Conservation (phyloP, 2,797 vertebrate species). For the Sebastes vulpes region DNA sequence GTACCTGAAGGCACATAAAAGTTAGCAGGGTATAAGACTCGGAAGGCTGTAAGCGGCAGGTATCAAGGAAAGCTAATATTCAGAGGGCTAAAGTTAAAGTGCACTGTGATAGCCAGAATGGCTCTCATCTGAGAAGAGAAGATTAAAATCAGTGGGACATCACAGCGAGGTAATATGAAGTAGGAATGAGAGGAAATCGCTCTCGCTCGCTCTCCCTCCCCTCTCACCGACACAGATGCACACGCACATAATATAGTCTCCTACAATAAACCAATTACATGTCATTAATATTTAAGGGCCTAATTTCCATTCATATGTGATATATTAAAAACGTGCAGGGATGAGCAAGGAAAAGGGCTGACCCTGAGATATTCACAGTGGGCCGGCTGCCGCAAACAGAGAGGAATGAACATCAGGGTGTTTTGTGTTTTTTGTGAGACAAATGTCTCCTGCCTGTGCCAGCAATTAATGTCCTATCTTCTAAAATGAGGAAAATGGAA, state of each 20-base stretch:
- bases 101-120: constrained; percentile 81
- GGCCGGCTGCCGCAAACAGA: constrained; percentile 71
- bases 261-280: constrained; percentile 88
- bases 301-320: constrained; percentile 85
- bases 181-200: constrained; percentile 67
- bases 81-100: constrained; percentile 84
- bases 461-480: constrained; percentile 80
- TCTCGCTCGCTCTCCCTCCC: constrained; percentile 30
- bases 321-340: constrained; percentile 82
- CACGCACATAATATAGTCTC: constrained; percentile 67
- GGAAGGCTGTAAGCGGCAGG: constrained; percentile 77
- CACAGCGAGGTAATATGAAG: constrained; percentile 83
- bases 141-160: constrained; percentile 91
- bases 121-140: constrained; percentile 87
- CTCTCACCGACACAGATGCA: constrained; percentile 73
- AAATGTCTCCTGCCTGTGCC: constrained; percentile 78
- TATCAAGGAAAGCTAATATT: constrained; percentile 83
- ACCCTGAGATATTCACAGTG: constrained; percentile 77
- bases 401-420: constrained; percentile 78
- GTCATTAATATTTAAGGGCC: constrained; percentile 88
- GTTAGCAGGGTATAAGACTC: constrained; percentile 72
- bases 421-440: constrained; percentile 86
- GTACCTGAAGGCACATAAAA: constrained; percentile 74
- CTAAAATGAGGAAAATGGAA: constrained; percentile 67
- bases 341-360: constrained; percentile 79